Percentiles rank a stretch among this genome's conserved stretches.
phyloP scores from a whole-genome alignment of 2,113 vertebrate genomes.

The Pao palembangensis region DNA sequence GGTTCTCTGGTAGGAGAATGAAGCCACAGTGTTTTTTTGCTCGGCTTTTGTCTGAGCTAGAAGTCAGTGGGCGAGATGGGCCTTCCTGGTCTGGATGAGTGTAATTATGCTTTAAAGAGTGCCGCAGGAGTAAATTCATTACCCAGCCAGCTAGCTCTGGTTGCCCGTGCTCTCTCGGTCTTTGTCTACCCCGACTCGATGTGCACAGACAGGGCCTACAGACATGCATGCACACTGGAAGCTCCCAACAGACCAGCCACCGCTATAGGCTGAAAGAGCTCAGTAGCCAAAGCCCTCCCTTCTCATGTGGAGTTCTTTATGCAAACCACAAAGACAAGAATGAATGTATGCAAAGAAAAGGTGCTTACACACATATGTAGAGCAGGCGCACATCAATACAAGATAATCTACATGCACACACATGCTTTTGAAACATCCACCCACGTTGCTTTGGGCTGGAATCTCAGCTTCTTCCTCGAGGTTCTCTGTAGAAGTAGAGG shows the following conservation, averaged over 20 bases:
- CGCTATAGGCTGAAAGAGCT: constrained; percentile 62
- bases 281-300: constrained; percentile 29
- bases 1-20: constrained; percentile 32
- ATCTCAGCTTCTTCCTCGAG: constrained; percentile 34
- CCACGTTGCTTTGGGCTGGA: constrained; percentile 42
- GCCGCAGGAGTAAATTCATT: constrained; percentile 76
- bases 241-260: constrained; percentile 63
- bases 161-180: constrained; percentile 37
- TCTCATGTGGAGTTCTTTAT: constrained; percentile 33
- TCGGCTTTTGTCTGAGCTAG: constrained; percentile 64
- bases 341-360: constrained; percentile 41
- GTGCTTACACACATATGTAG: neutral
- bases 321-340: constrained; percentile 36
- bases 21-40: constrained; percentile 21
- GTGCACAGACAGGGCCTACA: constrained; percentile 62
- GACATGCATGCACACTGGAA: constrained; percentile 45
- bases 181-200: constrained; percentile 42
- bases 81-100: constrained; percentile 66
- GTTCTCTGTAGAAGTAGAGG: constrained; percentile 28
- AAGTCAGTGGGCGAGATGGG: constrained; percentile 54
- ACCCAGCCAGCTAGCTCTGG: constrained; percentile 59
- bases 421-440: constrained; percentile 23
- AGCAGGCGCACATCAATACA: constrained; percentile 16
- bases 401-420: neutral
- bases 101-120: constrained; percentile 74